Base-by-base conservation (phyloP, 2,113 vertebrate species). In the Cariama cristata region DNA sequence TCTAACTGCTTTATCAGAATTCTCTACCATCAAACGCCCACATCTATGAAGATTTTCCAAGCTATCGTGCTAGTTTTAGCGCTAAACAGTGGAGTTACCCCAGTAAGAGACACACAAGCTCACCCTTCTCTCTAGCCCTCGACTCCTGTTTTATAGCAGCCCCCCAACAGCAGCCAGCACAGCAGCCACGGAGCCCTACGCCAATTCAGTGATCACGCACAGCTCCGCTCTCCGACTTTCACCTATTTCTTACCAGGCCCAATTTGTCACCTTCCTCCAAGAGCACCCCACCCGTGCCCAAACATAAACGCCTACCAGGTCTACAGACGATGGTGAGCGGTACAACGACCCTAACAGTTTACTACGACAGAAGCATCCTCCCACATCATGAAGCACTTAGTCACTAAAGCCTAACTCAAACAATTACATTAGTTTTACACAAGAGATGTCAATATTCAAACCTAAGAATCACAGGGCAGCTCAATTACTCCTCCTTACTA, bases 341-440 rank as follows among this genome's bases (percentile, higher is more conserved):
- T 19, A 35, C 30, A 27, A 56, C 0, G 1, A 42, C 12, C 35
- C 0, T 1, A 42, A 42, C 26, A 19, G 38, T 20, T 72, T 7
- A 38, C 40, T 27, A 12, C 1, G 2, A 22, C 47, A 28, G 11
- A 73, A 59, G 2, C 22, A n/a, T 27, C 52, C 47, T 50, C 7
- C 38, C 13, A 22, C 17, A 42, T 32, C 71, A 50, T 3, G 8
- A 86, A 67, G 40, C 38, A 42, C 23, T 35, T 42, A 23, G 23
- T 26, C 28, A 60, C 45, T 33, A 12, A 44, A 90, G 69, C 12
- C 19, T 44, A 66, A 67, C 35, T 81, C 55, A 8, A 4, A 30
- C 6, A 35, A 38, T 32, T 9, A 50, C 3, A 4, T 33, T 33
- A 79, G 18, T 19, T 20, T 79, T 12, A 86, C 49, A 35, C 26